Evolutionary conservation across 2,113 vertebrate genomes (phyloP).

Genomic region (Cnemophilus loriae): DNA sequence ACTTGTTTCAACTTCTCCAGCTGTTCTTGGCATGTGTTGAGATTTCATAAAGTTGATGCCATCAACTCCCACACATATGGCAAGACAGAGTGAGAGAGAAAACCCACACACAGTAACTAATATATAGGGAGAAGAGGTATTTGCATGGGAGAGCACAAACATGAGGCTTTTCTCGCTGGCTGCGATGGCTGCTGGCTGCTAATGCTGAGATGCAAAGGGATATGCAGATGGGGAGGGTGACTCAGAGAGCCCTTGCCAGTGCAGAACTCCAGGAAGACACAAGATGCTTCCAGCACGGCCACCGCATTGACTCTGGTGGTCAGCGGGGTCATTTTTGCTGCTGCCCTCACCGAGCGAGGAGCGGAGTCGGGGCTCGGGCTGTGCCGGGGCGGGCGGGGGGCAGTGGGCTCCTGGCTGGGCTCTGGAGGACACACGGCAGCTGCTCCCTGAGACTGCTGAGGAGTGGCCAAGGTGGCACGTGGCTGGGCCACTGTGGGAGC

Average conservation of each 20-base stretch:
- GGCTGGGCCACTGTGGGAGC: not conserved
- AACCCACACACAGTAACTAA: slow-evolving; percentile 56
- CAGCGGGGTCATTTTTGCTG: not conserved
- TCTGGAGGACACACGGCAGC: not conserved
- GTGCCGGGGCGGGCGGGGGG: too few species aligned
- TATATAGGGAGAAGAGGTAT: slow-evolving; percentile 62
- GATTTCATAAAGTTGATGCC: slow-evolving; percentile 75
- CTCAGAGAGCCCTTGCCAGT: not conserved
- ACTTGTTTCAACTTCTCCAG: slow-evolving; percentile 83
- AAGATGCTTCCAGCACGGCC: not conserved
- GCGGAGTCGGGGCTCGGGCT: too few species aligned
- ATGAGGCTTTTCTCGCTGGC: not conserved
- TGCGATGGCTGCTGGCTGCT: not conserved
- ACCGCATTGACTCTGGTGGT: not conserved
- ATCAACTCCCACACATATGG: slow-evolving; percentile 74
- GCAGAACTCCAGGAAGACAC: not conserved
- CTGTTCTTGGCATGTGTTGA: slow-evolving; percentile 72
- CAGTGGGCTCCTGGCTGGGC: not conserved
- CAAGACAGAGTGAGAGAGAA: slow-evolving; percentile 63
- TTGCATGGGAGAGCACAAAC: slow-evolving; percentile 58
- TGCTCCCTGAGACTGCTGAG: not conserved
- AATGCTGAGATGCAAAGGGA: slow-evolving; percentile 25
- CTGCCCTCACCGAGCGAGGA: not conserved
- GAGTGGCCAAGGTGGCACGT: not conserved
- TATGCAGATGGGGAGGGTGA: not conserved